Percentiles rank a stretch among this genome's conserved stretches.
Conservation (phyloP, 2,113 vertebrate genomes). For the Mastomys coucha region DNA sequence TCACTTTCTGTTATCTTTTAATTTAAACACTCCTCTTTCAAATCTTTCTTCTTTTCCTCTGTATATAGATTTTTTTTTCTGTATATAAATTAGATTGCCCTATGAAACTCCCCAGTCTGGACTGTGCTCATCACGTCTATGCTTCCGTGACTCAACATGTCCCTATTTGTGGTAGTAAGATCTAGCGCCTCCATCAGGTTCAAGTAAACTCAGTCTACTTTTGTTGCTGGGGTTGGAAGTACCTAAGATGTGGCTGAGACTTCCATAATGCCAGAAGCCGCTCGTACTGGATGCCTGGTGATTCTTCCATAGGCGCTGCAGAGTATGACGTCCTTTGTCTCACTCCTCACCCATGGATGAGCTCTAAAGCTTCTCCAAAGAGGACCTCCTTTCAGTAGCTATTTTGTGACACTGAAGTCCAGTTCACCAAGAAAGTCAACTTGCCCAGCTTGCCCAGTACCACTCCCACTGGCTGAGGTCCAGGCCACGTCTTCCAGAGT, state of each 20-base stretch:
- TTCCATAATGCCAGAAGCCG: background rate
- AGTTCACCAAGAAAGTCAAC: background rate
- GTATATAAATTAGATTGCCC: background rate
- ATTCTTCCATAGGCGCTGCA: background rate
- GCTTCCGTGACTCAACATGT: background rate
- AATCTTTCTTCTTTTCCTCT: background rate
- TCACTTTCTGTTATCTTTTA: background rate
- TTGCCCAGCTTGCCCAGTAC: background rate
- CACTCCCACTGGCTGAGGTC: background rate
- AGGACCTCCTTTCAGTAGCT: background rate
- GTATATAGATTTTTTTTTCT: conserved; percentile 24
- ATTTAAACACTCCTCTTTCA: background rate
- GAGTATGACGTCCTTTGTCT: background rate
- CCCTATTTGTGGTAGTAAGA: background rate
- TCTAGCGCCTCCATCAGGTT: background rate
- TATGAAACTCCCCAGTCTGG: background rate
- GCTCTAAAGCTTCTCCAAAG: background rate
- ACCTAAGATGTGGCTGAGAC: background rate
- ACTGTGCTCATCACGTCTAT: background rate
- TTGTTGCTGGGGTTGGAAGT: background rate
- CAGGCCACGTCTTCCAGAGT: background rate
- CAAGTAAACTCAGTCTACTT: background rate
- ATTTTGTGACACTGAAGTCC: background rate
- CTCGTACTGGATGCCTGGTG: background rate
- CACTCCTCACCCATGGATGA: background rate